Evolutionary conservation across 2,888 invertebrate species (phyloP).

Genomic region (Cotesia congregata): DNA sequence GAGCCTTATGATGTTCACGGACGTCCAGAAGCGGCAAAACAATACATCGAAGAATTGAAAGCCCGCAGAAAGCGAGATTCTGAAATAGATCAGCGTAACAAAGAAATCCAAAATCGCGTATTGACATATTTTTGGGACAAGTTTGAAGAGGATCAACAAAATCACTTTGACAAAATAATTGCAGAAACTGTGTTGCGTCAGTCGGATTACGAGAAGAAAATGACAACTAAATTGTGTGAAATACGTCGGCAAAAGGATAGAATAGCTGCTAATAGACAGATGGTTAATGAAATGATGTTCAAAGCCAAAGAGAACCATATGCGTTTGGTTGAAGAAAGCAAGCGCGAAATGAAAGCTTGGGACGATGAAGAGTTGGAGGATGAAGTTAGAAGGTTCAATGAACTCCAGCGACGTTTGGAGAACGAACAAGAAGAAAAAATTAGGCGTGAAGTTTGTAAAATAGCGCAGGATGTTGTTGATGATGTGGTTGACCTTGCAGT

Average conservation of each 20-base stretch:
- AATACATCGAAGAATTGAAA: slow-evolving; percentile 71
- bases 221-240: slow-evolving; percentile 76
- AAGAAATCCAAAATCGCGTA: slow-evolving; percentile 72
- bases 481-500: slow-evolving; percentile 74
- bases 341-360: slow-evolving; percentile 52
- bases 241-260: slow-evolving; percentile 75
- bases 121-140: slow-evolving; percentile 73
- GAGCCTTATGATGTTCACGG: slow-evolving; percentile 16
- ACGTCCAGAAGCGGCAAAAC: slow-evolving; percentile 44
- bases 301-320: slow-evolving; percentile 70
- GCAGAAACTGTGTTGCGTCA: slow-evolving; percentile 75
- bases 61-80: slow-evolving; percentile 69
- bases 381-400: slow-evolving; percentile 56
- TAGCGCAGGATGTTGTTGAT: slow-evolving; percentile 73
- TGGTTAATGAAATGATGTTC: slow-evolving; percentile 72
- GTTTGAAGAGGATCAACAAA: slow-evolving; percentile 73
- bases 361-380: slow-evolving; percentile 51
- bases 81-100: slow-evolving; percentile 72
- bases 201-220: slow-evolving; percentile 78
- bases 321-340: slow-evolving; percentile 71
- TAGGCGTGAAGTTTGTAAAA: slow-evolving; percentile 63
- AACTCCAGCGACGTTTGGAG: slow-evolving; percentile 70
- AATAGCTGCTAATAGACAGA: slow-evolving; percentile 72
- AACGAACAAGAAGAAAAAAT: slow-evolving; percentile 62
- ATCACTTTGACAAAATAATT: slow-evolving; percentile 72